These are phyloP conservation scores for Ramazzottius varieornatus DNA, from an alignment of 2,888 invertebrate genomes.

Conservation along the genomic window DNA sequence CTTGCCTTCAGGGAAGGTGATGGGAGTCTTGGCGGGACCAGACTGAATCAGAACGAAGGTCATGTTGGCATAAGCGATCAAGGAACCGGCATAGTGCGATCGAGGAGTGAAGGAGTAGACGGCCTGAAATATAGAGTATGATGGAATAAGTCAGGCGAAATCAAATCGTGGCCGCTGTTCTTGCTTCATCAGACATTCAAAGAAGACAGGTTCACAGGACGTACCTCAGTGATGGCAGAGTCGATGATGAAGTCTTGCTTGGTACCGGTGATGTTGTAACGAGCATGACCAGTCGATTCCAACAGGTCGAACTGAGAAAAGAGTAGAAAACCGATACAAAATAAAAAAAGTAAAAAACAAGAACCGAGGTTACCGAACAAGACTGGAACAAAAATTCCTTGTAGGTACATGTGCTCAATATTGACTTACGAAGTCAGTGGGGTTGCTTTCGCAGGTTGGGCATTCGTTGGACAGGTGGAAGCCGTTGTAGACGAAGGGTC, in stretches of 20 bases:
- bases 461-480: neutral
- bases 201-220: constrained; percentile 12
- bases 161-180: no score
- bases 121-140: no score
- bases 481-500: neutral
- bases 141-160: no score
- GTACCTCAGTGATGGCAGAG: constrained; percentile 12
- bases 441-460: neutral
- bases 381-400: no score
- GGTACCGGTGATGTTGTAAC: constrained; percentile 12
- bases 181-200: no score
- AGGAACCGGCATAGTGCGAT: constrained; percentile 1
- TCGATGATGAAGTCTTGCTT: constrained; percentile 12
- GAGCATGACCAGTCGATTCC: constrained; percentile 11
- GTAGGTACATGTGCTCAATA: no score
- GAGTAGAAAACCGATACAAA: neutral
- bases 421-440: neutral
- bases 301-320: constrained; percentile 10
- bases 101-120: neutral
- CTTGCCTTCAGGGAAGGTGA: neutral
- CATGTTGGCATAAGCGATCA: neutral
- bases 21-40: neutral
- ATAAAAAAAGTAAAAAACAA: neutral
- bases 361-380: no score
- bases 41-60: neutral